A percentile compares a stretch with the other conserved stretches of the same genome.
Conservation (phyloP, 2,113 vertebrate species). For the Opisthocomus hoazin region DNA sequence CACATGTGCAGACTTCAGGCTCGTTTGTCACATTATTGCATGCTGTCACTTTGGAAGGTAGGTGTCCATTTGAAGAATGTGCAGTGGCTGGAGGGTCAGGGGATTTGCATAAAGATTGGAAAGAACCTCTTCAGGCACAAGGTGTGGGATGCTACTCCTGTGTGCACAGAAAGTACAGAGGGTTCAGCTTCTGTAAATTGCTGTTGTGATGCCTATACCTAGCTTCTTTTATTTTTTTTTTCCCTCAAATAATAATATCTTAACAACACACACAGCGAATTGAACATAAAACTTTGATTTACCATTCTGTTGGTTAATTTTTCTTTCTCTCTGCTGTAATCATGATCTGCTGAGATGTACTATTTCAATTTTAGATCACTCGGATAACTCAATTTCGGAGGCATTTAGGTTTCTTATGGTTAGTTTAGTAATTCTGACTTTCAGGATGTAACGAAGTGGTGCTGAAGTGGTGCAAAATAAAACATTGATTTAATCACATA, state of each 20-base stretch:
- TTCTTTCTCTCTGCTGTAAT: neutral
- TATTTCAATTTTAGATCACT: conserved; percentile 15
- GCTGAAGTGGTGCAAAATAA: neutral
- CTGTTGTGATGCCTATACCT: neutral
- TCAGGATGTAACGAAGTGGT: neutral
- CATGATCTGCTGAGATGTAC: neutral
- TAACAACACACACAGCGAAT: conserved; percentile 9
- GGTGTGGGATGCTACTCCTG: neutral
- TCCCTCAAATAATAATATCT: neutral
- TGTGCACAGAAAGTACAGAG: conserved; percentile 34
- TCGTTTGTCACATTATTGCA: conserved; percentile 96
- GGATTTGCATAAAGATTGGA: conserved; percentile 88
- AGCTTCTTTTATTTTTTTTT: neutral
- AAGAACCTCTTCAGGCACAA: conserved; percentile 45
- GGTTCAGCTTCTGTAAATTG: neutral
- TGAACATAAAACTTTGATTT: conserved; percentile 23
- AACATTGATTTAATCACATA: neutral
- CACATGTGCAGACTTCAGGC: conserved; percentile 78
- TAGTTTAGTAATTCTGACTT: conserved; percentile 34
- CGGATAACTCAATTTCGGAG: neutral
- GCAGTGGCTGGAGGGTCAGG: conserved; percentile 80
- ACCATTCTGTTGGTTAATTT: neutral
- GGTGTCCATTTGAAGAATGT: conserved; percentile 97
- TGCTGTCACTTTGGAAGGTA: conserved; percentile 89
- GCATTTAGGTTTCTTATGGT: conserved; percentile 9